These are phyloP conservation scores for Parambassis ranga DNA, from an alignment of 2,797 vertebrate species.

Conservation along the genomic window DNA sequence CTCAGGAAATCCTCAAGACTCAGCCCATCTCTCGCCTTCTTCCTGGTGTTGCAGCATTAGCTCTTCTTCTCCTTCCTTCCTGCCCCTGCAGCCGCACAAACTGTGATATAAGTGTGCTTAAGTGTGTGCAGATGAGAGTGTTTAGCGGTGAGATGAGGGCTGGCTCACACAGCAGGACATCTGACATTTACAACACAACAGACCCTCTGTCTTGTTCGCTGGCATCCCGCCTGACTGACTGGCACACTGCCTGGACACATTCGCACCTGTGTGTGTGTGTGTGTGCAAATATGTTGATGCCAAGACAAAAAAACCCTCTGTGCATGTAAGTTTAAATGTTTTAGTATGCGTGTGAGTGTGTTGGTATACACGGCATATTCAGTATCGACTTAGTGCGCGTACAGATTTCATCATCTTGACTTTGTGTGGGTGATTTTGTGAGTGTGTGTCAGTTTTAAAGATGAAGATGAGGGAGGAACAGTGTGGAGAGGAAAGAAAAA, in stretches of 20 bases:
- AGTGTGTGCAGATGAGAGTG: constrained; percentile 50
- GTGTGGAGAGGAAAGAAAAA: constrained; percentile 5
- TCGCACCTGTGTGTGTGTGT: constrained; percentile 57
- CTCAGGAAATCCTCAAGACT: neutral
- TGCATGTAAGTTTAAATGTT: constrained; percentile 11
- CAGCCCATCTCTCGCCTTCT: neutral
- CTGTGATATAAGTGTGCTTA: constrained; percentile 43
- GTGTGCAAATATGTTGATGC: constrained; percentile 6
- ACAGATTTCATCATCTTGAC: neutral
- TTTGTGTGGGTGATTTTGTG: constrained; percentile 16
- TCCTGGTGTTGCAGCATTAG: neutral
- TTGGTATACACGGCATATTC: constrained; percentile 8
- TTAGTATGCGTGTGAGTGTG: neutral
- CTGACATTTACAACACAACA: constrained; percentile 74
- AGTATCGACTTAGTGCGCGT: constrained; percentile 5
- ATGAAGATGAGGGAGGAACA: constrained; percentile 9
- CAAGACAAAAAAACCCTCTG: neutral
- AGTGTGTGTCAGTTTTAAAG: constrained; percentile 14
- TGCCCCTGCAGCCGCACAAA: neutral
- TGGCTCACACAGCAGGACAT: constrained; percentile 62
- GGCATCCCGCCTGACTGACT: constrained; percentile 54
- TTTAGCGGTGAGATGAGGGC: constrained; percentile 43
- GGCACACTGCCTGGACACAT: constrained; percentile 52
- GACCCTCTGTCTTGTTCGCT: constrained; percentile 59
- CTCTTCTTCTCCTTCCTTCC: neutral